phyloP scores from a whole-genome alignment of 1,140 invertebrate species.

The Paracyclopina nana region DNA sequence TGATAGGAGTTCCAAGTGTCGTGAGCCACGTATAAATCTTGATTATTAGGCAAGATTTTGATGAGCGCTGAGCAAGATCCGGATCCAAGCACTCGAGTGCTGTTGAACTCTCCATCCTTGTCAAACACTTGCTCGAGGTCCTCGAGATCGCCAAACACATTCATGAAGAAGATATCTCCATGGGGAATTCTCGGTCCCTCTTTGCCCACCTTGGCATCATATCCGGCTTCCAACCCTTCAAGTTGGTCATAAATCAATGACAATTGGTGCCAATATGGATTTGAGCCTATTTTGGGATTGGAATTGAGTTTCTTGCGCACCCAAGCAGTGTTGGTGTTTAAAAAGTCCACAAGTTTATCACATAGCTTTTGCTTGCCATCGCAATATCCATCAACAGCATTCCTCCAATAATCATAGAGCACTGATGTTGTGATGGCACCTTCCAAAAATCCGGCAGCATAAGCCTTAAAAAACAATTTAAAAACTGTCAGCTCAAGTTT shows the following conservation, averaged over 20 bases:
- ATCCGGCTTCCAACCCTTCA: slow-evolving; percentile 31
- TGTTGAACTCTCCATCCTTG: slow-evolving; percentile 20
- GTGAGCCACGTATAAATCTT: slow-evolving; percentile 39
- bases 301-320: slow-evolving; percentile 37
- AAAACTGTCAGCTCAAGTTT: too few species aligned
- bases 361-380: slow-evolving; percentile 43
- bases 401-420: slow-evolving; percentile 56
- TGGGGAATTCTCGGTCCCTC: slow-evolving; percentile 18
- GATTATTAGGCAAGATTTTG: slow-evolving; percentile 34
- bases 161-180: slow-evolving; percentile 27
- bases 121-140: slow-evolving; percentile 38
- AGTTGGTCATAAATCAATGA: slow-evolving; percentile 30
- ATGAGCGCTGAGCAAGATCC: slow-evolving; percentile 40
- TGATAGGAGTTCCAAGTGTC: slow-evolving; percentile 48
- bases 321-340: slow-evolving; percentile 39
- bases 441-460: slow-evolving; percentile 69
- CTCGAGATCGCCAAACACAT: slow-evolving; percentile 51
- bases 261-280: slow-evolving; percentile 24
- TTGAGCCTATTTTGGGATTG: slow-evolving; percentile 42
- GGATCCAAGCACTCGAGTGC: slow-evolving; percentile 15
- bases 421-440: slow-evolving; percentile 56
- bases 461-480: slow-evolving; percentile 61
- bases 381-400: slow-evolving; percentile 48
- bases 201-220: slow-evolving; percentile 22
- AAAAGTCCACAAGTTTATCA: slow-evolving; percentile 38